Percentiles rank a stretch among this genome's conserved stretches.
Evolutionary conservation across 2,797 vertebrate genomes (phyloP).

Genomic region (Chelon auratus): DNA sequence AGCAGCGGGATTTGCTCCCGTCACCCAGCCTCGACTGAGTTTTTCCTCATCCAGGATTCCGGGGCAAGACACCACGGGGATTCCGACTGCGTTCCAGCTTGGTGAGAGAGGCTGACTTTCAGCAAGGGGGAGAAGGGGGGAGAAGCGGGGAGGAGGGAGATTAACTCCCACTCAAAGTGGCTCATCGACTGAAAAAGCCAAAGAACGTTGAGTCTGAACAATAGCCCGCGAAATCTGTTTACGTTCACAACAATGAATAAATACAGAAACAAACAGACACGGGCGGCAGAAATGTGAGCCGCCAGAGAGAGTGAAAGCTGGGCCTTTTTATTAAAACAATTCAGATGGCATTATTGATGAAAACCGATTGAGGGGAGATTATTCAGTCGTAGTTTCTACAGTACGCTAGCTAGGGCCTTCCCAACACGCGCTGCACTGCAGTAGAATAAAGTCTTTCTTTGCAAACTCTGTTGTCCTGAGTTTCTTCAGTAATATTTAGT

Average conservation of each 20-base stretch:
- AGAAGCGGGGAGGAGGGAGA: slow-evolving; percentile 16
- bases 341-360: slow-evolving; percentile 60
- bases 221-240: slow-evolving; percentile 55
- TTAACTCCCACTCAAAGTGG: slow-evolving; percentile 55
- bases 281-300: slow-evolving; percentile 38
- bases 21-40: slow-evolving; percentile 2
- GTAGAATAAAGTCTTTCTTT: neutral
- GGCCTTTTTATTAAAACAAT: slow-evolving; percentile 50
- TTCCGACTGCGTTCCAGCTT: slow-evolving; percentile 29
- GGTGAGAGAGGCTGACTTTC: slow-evolving; percentile 14
- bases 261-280: slow-evolving; percentile 30
- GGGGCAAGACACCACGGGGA: slow-evolving; percentile 10
- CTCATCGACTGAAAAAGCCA: slow-evolving; percentile 47
- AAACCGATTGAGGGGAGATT: slow-evolving; percentile 35
- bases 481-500: slow-evolving; percentile 15
- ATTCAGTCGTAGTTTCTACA: slow-evolving; percentile 21
- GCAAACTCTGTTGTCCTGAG: neutral
- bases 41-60: slow-evolving; percentile 16
- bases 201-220: slow-evolving; percentile 55
- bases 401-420: neutral
- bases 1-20: neutral
- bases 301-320: slow-evolving; percentile 33
- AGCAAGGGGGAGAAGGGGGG: slow-evolving; percentile 18
- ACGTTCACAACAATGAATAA: slow-evolving; percentile 45
- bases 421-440: neutral